Evolutionary conservation across 2,797 vertebrate genomes (phyloP), one percentile per base, ranked within the genome.

Genomic region (Chrosomus eos): DNA sequence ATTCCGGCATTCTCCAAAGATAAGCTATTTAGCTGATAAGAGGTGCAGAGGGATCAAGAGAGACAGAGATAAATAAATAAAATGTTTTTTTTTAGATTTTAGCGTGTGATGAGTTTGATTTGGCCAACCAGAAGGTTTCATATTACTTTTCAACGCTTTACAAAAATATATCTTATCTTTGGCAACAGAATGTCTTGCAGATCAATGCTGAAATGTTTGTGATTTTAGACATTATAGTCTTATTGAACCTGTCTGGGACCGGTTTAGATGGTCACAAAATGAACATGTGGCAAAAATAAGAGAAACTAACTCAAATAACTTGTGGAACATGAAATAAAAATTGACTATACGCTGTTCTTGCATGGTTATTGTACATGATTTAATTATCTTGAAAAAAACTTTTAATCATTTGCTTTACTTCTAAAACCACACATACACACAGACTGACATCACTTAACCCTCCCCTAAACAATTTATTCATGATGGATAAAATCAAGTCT

Each of bases 21-120:
- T 74, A 74, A 74, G 31, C 19, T n/a, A 40, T 83, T 66, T 36
- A 74, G 28, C 80, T 64, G 58, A 74, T 82, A 82, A 66, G 28
- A 73, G 80, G 3, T 45, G 38, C 67, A 81, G 80, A n/a, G 43
- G 53, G 55, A 64, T 45, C 43, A 53, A 10, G 78, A 19, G 28
- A 74, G 26, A 58, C 28, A 45, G 36, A 33, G 36, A 76, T 40
- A 74, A 48, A 55, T 16, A 60, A 9, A 45, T 19, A 53, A 51
- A 66, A 7, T 14, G 28, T 8, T 31, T 33, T 33, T 33, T 33
- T 33, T 1, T 33, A 2, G 2, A 33, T 33, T 33, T 14, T 26
- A 40, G n/a, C 40, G 36, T 43, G 8, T 18, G 53, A 40, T 60
- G 31, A 55, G 36, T 26, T 40, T 38, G 43, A 64, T 82, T 74